Percentiles rank a stretch among this genome's conserved stretches.
Conservation (phyloP, 1,140 invertebrate species). For the Hesperophylax magnus region DNA sequence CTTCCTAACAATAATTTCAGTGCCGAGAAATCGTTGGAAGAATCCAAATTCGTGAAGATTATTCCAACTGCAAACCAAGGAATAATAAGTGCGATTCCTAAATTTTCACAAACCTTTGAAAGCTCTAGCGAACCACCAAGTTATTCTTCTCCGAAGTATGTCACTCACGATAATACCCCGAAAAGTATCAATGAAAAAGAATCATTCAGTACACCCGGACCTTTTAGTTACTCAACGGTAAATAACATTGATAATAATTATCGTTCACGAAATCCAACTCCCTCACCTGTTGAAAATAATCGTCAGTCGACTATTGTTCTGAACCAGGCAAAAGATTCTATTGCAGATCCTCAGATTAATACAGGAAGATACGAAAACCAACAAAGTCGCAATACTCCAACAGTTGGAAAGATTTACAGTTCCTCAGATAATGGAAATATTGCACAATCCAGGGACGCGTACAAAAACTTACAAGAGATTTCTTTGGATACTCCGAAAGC, state of each 20-base stretch:
- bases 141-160: no score
- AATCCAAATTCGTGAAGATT: not conserved
- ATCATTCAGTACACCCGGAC: no score
- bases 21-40: not conserved
- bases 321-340: no score
- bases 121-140: no score
- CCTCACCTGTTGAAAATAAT: no score
- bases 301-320: no score
- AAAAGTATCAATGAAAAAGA: no score
- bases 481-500: not conserved
- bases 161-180: no score
- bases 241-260: no score
- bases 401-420: not conserved
- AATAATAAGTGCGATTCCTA: not conserved
- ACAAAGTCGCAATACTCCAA: not conserved
- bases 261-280: no score
- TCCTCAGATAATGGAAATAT: slow-evolving; percentile 9
- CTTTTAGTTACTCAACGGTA: no score
- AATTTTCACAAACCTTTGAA: not conserved
- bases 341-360: not conserved
- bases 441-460: not conserved
- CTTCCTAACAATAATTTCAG: not conserved
- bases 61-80: not conserved
- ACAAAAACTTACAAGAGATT: not conserved
- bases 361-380: not conserved